Percentiles rank a stretch among this genome's conserved stretches.
phyloP scores from a whole-genome alignment of 2,113 vertebrate genomes.

The Hippotragus niger region DNA sequence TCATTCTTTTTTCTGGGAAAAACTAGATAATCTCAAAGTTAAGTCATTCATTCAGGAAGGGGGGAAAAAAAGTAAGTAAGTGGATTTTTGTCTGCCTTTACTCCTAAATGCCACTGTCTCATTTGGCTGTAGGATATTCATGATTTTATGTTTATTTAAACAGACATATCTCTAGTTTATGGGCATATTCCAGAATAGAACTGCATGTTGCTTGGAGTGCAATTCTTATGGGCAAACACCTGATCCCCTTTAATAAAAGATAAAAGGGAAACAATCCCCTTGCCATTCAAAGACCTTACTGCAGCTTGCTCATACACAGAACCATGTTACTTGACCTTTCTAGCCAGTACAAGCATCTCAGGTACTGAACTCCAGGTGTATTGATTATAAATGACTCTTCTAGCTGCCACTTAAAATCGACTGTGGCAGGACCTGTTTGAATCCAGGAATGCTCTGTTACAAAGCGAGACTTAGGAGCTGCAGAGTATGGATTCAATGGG shows the following conservation, averaged over 20 bases:
- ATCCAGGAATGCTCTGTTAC: background rate
- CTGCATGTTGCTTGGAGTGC: conserved; percentile 74
- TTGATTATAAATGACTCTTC: background rate
- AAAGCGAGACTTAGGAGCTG: background rate
- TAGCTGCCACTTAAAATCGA: background rate
- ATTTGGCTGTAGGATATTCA: conserved; percentile 81
- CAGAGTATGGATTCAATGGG: background rate
- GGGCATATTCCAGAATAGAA: conserved; percentile 78
- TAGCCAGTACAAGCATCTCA: background rate
- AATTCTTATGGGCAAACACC: conserved; percentile 86
- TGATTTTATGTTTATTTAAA: conserved; percentile 87
- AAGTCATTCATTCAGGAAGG: conserved; percentile 58
- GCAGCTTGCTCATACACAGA: conserved; percentile 25
- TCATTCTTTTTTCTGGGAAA: conserved; percentile 63
- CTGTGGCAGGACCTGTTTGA: background rate
- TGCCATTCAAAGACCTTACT: conserved; percentile 33
- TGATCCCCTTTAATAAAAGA: conserved; percentile 85
- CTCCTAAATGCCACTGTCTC: conserved; percentile 76
- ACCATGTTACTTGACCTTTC: conserved; percentile 33
- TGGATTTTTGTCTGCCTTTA: conserved; percentile 47
- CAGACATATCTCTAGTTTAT: conserved; percentile 83
- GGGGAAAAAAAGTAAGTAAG: conserved; percentile 4
- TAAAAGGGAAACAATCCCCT: conserved; percentile 69
- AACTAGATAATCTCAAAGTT: conserved; percentile 56
- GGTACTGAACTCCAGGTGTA: background rate